These are phyloP conservation scores for Coendou prehensilis DNA, from an alignment of 2,797 vertebrate genomes.

Conservation along the genomic window DNA sequence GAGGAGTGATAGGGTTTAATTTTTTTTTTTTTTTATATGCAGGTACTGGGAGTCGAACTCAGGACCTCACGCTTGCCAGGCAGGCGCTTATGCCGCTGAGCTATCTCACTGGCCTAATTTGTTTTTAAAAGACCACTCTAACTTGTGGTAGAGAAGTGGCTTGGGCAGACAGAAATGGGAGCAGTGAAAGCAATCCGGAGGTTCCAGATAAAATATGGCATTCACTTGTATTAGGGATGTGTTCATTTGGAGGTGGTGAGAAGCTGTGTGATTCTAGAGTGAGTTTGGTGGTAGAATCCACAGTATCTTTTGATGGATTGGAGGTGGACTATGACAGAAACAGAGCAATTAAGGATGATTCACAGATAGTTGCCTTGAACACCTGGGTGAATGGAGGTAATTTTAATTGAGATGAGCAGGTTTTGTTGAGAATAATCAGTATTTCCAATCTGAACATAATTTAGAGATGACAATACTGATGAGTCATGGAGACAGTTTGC, in stretches of 20 bases:
- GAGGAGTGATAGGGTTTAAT: neutral
- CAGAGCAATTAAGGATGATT: neutral
- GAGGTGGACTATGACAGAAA: neutral
- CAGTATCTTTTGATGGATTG: neutral
- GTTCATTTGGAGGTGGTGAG: neutral
- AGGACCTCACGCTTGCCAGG: too few relatives aligned
- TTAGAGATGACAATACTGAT: neutral
- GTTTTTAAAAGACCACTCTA: rapidly evolving
- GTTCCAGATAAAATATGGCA: neutral
- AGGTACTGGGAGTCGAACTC: too few relatives aligned
- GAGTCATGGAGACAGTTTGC: neutral
- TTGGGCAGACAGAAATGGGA: neutral
- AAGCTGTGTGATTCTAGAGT: neutral
- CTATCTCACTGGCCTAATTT: neutral
- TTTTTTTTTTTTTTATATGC: neutral
- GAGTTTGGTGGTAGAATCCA: neutral
- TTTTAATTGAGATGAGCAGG: neutral
- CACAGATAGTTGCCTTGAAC: neutral
- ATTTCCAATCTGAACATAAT: neutral
- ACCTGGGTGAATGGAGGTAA: neutral
- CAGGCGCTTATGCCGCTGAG: too few relatives aligned
- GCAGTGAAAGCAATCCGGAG: too few relatives aligned
- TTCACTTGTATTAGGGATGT: too few relatives aligned
- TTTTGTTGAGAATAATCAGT: neutral
- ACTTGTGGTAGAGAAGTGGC: neutral